These are phyloP conservation scores for Tauraco hartlaubi DNA, from an alignment of 2,797 vertebrate genomes.

Conservation along the genomic window DNA sequence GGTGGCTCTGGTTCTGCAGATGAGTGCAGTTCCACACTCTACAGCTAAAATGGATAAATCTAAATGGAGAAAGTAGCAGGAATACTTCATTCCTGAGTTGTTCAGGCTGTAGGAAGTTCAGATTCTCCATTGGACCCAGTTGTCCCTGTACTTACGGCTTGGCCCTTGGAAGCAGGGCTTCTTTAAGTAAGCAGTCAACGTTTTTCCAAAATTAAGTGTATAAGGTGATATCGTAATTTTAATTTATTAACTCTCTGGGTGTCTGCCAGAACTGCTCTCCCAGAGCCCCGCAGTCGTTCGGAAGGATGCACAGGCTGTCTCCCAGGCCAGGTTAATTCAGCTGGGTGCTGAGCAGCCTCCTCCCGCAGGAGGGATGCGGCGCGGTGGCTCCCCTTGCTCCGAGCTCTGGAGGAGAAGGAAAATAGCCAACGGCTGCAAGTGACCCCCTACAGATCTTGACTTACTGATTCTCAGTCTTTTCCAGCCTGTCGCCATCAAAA, in stretches of 20 bases:
- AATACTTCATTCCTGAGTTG: rapidly evolving
- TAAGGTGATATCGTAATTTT: neutral
- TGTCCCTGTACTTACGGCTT: rapidly evolving
- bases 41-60: neutral
- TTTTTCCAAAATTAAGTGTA: neutral
- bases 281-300: neutral
- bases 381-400: neutral
- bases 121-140: rapidly evolving
- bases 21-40: neutral
- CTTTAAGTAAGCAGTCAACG: neutral
- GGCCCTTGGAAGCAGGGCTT: neutral
- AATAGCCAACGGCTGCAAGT: neutral
- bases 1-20: neutral
- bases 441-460: neutral
- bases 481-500: neutral
- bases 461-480: neutral
- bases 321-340: neutral
- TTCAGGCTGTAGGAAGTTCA: neutral
- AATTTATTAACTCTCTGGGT: neutral
- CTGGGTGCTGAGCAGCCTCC: neutral
- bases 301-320: neutral
- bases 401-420: neutral
- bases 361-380: neutral
- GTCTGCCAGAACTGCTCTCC: neutral
- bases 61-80: neutral